A percentile compares a stretch with the other conserved stretches of the same genome.
These are phyloP conservation scores for Haemorhous mexicanus DNA, from an alignment of 2,113 vertebrate genomes.

Conservation along the genomic window DNA sequence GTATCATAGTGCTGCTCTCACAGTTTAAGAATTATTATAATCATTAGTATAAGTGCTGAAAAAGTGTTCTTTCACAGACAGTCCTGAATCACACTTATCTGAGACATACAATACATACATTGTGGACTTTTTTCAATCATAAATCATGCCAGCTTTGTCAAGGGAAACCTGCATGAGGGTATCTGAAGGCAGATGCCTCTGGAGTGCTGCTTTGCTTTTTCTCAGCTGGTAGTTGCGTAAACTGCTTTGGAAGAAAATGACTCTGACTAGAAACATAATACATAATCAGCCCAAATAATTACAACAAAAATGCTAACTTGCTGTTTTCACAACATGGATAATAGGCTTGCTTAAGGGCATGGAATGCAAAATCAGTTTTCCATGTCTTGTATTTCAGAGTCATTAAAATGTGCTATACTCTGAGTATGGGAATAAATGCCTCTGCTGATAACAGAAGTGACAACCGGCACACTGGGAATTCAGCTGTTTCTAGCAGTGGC, in stretches of 20 bases:
- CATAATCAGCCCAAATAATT: conserved; percentile 66
- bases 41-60: neutral
- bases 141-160: neutral
- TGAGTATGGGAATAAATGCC: conserved; percentile 10
- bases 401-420: conserved; percentile 8
- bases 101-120: neutral
- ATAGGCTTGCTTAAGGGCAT: conserved; percentile 55
- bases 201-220: conserved; percentile 21
- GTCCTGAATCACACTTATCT: neutral
- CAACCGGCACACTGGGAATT: conserved; percentile 2
- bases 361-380: conserved; percentile 38
- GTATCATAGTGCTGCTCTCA: neutral
- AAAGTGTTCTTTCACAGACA: neutral
- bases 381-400: conserved; percentile 24
- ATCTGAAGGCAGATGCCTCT: conserved; percentile 1
- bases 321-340: conserved; percentile 59
- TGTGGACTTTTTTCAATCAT: neutral
- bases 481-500: neutral
- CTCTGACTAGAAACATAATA: conserved; percentile 59
- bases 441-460: conserved; percentile 18
- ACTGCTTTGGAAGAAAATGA: conserved; percentile 51
- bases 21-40: neutral
- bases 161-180: neutral
- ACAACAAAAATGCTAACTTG: conserved; percentile 62
- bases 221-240: conserved; percentile 51